These are phyloP conservation scores for Drosophila varians DNA, from an alignment of 1,140 invertebrate species.

Conservation along the genomic window DNA sequence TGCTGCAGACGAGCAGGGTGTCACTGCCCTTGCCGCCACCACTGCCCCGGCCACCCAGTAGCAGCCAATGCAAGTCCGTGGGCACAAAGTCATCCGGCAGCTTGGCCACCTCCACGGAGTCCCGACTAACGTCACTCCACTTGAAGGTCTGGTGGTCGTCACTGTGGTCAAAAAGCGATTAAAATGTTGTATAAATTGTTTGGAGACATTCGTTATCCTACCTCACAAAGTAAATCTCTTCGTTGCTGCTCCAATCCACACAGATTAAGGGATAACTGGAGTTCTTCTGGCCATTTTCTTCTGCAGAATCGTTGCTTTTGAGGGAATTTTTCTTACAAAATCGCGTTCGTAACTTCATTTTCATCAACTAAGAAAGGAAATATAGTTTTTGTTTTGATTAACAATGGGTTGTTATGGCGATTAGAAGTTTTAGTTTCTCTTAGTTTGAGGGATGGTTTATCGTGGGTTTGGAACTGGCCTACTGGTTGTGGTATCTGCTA, in stretches of 20 bases:
- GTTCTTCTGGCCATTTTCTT: slow-evolving; percentile 80
- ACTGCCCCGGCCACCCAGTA: slow-evolving; percentile 84
- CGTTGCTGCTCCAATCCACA: slow-evolving; percentile 95
- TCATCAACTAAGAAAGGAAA: neutral
- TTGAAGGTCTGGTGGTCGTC: slow-evolving; percentile 96
- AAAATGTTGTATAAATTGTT: neutral
- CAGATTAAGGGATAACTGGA: slow-evolving; percentile 92
- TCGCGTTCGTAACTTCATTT: slow-evolving; percentile 71
- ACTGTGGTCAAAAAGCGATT: slow-evolving; percentile 83
- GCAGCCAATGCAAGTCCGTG: slow-evolving; percentile 93
- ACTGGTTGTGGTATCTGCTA: neutral
- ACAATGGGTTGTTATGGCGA: slow-evolving; percentile 3
- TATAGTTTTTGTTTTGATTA: slow-evolving; percentile 29
- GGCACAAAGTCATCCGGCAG: slow-evolving; percentile 93
- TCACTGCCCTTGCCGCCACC: slow-evolving; percentile 89
- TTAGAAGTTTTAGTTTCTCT: neutral
- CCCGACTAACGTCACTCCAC: slow-evolving; percentile 93
- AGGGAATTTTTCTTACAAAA: slow-evolving; percentile 65
- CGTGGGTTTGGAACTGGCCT: neutral
- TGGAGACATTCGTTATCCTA: neutral
- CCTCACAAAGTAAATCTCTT: slow-evolving; percentile 96
- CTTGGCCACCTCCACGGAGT: slow-evolving; percentile 90
- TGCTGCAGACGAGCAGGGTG: slow-evolving; percentile 93
- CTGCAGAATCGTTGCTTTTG: slow-evolving; percentile 35
- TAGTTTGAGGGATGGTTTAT: neutral